Conservation (phyloP, 1,140 invertebrate species). For the Dufourea novaeangliae region DNA sequence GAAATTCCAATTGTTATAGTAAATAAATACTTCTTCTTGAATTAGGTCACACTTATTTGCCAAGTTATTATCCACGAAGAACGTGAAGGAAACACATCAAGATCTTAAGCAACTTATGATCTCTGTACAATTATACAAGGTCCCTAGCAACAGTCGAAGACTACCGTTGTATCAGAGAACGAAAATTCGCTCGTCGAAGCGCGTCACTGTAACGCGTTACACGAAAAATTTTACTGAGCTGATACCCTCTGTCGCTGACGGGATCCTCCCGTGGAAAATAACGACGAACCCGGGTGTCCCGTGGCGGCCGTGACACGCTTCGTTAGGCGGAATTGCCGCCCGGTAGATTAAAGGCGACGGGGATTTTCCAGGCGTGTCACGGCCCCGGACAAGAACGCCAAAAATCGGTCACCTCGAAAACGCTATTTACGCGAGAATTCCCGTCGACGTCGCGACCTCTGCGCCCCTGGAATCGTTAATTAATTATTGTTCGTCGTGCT, state of each 20-base stretch:
- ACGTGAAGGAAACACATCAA: too few species aligned
- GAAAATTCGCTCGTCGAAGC: too few species aligned
- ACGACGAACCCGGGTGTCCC: background rate
- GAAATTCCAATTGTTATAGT: too few species aligned
- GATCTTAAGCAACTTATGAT: too few species aligned
- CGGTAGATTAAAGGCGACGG: background rate
- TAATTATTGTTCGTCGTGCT: background rate
- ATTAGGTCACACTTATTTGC: too few species aligned
- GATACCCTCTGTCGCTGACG: background rate
- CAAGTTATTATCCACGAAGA: too few species aligned
- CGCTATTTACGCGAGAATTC: slow-evolving; percentile 2
- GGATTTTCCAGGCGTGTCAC: background rate
- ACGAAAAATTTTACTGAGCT: background rate
- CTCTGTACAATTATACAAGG: too few species aligned
- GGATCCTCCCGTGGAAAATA: background rate
- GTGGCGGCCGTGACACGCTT: background rate
- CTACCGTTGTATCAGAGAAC: too few species aligned
- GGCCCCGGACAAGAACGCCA: background rate
- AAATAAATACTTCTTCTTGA: too few species aligned
- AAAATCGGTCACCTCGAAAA: background rate
- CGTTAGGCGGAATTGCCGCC: background rate
- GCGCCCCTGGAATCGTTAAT: background rate
- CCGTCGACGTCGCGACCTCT: background rate
- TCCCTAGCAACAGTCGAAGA: too few species aligned
- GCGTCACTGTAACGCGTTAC: background rate